A percentile compares a stretch with the other conserved stretches of the same genome.
Conservation (phyloP, 1,140 invertebrate species). For the Eriocheir sinensis region DNA sequence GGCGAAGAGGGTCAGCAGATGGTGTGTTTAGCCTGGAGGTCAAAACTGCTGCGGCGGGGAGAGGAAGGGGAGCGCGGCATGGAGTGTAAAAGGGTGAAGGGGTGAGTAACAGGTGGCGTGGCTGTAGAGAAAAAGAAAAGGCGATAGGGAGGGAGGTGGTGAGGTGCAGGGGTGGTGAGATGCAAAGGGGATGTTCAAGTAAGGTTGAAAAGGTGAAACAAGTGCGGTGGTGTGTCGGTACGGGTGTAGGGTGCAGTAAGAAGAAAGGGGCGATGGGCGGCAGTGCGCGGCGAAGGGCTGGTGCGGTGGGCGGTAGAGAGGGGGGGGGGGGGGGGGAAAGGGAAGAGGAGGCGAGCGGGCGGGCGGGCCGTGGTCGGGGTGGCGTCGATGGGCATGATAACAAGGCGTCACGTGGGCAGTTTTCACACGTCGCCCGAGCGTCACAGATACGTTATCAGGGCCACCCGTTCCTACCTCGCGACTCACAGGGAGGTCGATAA, state of each 20-base stretch:
- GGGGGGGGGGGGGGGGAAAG: background rate
- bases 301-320: background rate
- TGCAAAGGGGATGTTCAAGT: background rate
- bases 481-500: conserved; percentile 49
- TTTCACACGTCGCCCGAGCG: conserved; percentile 66
- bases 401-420: conserved; percentile 64
- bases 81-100: background rate
- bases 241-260: background rate
- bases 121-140: background rate
- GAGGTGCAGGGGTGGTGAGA: background rate
- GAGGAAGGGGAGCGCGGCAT: background rate
- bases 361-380: background rate
- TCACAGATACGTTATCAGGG: conserved; percentile 68
- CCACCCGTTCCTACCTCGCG: conserved; percentile 60
- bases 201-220: background rate
- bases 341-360: background rate
- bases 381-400: conserved; percentile 52
- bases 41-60: background rate
- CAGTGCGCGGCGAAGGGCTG: background rate
- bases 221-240: background rate
- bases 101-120: background rate
- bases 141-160: background rate
- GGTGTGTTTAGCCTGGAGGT: background rate
- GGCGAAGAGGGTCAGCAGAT: background rate
- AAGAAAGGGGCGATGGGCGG: conserved; percentile 27